phyloP scores from a whole-genome alignment of 1,140 invertebrate species.

The Zelostemma sp. region DNA sequence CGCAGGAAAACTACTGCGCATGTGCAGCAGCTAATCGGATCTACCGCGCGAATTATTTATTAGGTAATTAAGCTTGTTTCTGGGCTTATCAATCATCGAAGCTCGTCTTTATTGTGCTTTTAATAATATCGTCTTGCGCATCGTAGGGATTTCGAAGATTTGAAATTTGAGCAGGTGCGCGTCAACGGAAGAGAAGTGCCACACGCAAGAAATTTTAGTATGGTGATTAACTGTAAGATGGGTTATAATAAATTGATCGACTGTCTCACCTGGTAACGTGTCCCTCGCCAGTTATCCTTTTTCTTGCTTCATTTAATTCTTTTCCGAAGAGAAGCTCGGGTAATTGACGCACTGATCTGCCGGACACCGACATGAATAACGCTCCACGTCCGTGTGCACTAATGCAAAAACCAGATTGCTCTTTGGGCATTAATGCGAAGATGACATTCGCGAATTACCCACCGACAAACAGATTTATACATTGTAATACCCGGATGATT shows the following conservation, averaged over 20 bases:
- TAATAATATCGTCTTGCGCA: slow-evolving; percentile 28
- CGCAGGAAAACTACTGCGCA: too few relatives aligned
- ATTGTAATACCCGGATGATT: too few relatives aligned
- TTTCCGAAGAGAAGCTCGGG: slow-evolving; percentile 12
- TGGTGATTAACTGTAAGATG: slow-evolving; percentile 38
- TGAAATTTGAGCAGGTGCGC: slow-evolving; percentile 37
- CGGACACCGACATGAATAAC: slow-evolving; percentile 19
- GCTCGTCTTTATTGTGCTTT: neutral
- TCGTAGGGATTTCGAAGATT: slow-evolving; percentile 36
- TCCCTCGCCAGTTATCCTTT: slow-evolving; percentile 14
- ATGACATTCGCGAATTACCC: neutral
- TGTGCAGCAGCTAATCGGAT: too few relatives aligned
- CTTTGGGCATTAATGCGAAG: neutral
- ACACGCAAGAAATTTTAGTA: slow-evolving; percentile 41
- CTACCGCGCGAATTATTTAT: too few relatives aligned
- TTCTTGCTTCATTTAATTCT: slow-evolving; percentile 15
- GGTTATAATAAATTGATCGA: slow-evolving; percentile 47
- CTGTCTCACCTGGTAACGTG: slow-evolving; percentile 41
- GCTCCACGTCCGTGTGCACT: slow-evolving; percentile 4
- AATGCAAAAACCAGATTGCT: neutral
- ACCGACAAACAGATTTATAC: neutral
- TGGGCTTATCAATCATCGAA: neutral
- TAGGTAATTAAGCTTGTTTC: too few relatives aligned
- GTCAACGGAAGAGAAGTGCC: slow-evolving; percentile 26
- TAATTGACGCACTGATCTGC: slow-evolving; percentile 30